Percentiles rank a stretch among this genome's conserved stretches.
Conservation (phyloP, 2,113 vertebrate species). For the Illadopsis cleaveri region DNA sequence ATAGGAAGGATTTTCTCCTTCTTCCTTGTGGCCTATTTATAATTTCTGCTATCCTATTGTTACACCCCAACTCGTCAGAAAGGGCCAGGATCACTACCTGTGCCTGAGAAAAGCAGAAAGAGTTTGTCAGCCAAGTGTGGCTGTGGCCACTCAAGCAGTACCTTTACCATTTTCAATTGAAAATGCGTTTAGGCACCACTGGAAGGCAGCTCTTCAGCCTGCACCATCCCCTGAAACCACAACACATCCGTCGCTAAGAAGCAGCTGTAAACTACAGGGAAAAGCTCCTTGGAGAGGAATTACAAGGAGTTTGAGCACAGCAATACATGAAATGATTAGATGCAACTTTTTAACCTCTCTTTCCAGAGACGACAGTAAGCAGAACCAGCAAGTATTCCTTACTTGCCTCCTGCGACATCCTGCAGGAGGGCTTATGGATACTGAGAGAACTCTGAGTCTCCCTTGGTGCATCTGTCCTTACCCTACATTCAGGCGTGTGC, state of each 20-base stretch:
- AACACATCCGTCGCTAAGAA: fast-evolving
- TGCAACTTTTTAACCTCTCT: neutral
- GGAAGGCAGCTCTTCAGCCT: neutral
- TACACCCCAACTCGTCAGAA: neutral
- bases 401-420: neutral
- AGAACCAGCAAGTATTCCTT: neutral
- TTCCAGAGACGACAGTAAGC: neutral
- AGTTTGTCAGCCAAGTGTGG: neutral
- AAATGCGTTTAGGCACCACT: neutral
- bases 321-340: neutral
- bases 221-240: neutral
- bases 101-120: neutral
- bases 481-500: neutral
- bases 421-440: neutral
- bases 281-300: fast-evolving
- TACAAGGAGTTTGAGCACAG: neutral
- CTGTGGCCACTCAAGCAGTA: neutral
- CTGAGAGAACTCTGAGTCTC: neutral
- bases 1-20: neutral
- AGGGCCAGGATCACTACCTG: neutral
- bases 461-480: neutral
- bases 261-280: neutral
- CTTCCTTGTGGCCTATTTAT: neutral
- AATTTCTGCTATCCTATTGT: neutral
- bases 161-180: neutral